Evolutionary conservation across 1,140 invertebrate genomes (phyloP).

Genomic region (Drosophila suzukii): DNA sequence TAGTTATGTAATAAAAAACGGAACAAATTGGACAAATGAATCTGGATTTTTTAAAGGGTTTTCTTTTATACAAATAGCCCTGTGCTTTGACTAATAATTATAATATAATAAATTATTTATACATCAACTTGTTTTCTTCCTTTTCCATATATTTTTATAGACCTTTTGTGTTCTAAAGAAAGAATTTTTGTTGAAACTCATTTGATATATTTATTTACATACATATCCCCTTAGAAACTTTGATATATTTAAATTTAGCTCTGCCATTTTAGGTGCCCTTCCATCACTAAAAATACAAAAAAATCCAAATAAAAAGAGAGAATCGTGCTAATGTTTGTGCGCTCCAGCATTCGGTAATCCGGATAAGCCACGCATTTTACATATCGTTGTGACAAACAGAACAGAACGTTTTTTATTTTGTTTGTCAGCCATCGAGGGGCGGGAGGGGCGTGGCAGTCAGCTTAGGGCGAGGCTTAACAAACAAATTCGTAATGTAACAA

Average conservation of each 20-base stretch:
- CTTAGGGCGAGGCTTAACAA: conserved; percentile 52
- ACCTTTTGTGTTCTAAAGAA: no score
- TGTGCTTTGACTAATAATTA: no score
- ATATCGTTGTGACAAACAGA: conserved; percentile 55
- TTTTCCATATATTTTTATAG: no score
- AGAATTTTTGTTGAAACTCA: background rate
- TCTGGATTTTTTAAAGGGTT: no score
- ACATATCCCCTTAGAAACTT: no score
- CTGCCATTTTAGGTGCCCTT: background rate
- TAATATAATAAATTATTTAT: no score
- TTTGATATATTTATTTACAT: no score
- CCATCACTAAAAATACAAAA: background rate
- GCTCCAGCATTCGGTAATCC: conserved; percentile 52
- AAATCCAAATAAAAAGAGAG: conserved; percentile 1
- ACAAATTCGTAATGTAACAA: conserved; percentile 57
- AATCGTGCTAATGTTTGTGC: conserved; percentile 51
- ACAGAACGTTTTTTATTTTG: background rate
- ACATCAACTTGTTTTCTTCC: no score
- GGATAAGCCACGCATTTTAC: conserved; percentile 66
- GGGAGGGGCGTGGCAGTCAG: background rate
- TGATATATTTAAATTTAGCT: conserved; percentile 4
- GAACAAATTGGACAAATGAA: no score
- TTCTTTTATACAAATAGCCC: no score
- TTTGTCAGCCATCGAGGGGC: conserved; percentile 6
- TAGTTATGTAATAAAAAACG: no score